These are phyloP conservation scores for Drosophila diplacantha DNA, from an alignment of 2,888 invertebrate genomes.

Conservation along the genomic window DNA sequence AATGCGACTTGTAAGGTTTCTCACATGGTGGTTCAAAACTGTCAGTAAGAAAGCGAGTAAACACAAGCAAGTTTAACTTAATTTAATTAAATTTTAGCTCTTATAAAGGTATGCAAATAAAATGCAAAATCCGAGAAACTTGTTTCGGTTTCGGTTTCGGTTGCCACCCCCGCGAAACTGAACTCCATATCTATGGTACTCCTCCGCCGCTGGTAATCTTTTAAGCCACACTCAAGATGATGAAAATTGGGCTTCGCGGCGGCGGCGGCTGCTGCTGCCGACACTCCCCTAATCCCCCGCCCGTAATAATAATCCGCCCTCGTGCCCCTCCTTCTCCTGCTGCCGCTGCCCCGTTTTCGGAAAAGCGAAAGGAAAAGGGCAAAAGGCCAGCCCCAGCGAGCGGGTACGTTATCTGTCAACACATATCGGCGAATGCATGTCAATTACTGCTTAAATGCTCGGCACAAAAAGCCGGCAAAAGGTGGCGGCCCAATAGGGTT, in stretches of 20 bases:
- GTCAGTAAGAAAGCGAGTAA: neutral
- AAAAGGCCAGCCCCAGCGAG: conserved; percentile 23
- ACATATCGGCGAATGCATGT: conserved; percentile 69
- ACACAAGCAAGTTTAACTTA: neutral
- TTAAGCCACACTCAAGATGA: conserved; percentile 38
- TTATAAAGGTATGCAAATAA: conserved; percentile 7
- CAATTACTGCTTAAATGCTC: conserved; percentile 71
- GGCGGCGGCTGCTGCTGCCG: neutral
- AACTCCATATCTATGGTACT: neutral
- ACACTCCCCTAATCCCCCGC: conserved; percentile 39
- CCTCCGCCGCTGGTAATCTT: conserved; percentile 10
- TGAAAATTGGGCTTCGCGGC: conserved; percentile 30
- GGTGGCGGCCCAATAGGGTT: conserved; percentile 19
- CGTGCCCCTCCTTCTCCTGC: no score
- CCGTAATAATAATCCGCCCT: conserved; percentile 25
- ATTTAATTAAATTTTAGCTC: conserved; percentile 5
- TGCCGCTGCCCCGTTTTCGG: neutral
- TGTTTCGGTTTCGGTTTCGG: conserved; percentile 6
- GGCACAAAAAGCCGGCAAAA: conserved; percentile 64
- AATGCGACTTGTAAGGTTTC: conserved; percentile 22
- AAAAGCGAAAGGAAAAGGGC: conserved; percentile 20
- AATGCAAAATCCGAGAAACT: conserved; percentile 1
- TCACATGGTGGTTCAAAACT: conserved; percentile 8
- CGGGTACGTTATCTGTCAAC: conserved; percentile 65
- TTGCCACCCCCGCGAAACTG: conserved; percentile 6